These are phyloP conservation scores for Diorhabda sublineata DNA, from an alignment of 1,140 invertebrate species.

Conservation along the genomic window DNA sequence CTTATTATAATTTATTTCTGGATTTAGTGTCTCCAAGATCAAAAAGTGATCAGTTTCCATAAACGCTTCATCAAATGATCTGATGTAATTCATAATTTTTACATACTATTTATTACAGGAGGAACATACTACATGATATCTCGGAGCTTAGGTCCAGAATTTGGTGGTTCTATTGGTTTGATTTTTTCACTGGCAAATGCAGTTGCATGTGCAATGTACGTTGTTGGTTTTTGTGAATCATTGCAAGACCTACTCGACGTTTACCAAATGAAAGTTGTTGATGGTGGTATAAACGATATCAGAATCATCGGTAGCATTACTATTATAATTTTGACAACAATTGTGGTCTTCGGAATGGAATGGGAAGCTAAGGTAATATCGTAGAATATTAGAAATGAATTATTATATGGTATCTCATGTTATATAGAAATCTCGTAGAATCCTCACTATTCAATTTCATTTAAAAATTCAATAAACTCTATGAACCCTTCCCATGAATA, in stretches of 20 bases:
- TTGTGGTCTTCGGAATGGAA: conserved; percentile 86
- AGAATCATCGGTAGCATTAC: conserved; percentile 72
- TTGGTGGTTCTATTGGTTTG: conserved; percentile 85
- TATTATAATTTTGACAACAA: conserved; percentile 67
- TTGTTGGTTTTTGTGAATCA: conserved; percentile 95
- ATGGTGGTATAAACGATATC: conserved; percentile 58
- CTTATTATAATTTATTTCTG: too few species aligned
- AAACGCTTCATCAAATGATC: too few species aligned
- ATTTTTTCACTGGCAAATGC: conserved; percentile 92
- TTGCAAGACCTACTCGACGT: conserved; percentile 63
- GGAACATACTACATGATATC: conserved; percentile 98
- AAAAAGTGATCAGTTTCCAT: too few species aligned
- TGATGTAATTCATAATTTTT: too few species aligned
- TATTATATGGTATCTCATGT: too few species aligned
- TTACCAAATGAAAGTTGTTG: conserved; percentile 55
- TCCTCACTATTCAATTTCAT: too few species aligned
- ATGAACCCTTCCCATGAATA: too few species aligned
- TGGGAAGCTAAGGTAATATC: conserved; percentile 75
- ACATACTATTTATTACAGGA: conserved; percentile 53
- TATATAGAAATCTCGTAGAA: too few species aligned
- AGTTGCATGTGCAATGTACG: conserved; percentile 96
- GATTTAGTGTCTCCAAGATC: too few species aligned
- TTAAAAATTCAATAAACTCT: too few species aligned
- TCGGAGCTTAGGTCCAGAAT: conserved; percentile 91
- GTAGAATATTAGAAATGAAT: too few species aligned